Percentiles rank a stretch among this genome's conserved stretches.
These are phyloP conservation scores for Pachymerium ferrugineum DNA, from an alignment of 2,888 invertebrate species.

Conservation along the genomic window DNA sequence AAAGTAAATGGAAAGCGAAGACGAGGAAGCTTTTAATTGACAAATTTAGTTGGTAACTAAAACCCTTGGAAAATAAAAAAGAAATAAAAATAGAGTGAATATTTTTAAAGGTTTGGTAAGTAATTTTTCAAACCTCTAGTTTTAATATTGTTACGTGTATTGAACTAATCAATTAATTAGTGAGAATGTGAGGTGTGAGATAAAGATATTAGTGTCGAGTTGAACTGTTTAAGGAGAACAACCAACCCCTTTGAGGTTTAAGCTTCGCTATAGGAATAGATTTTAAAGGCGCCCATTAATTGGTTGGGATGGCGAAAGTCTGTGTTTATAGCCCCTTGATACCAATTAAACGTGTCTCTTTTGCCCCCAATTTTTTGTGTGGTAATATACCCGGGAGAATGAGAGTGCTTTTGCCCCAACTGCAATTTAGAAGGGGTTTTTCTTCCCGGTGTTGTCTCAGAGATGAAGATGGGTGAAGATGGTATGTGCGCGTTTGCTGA, in stretches of 20 bases:
- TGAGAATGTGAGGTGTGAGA: neutral
- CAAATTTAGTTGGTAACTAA: no score
- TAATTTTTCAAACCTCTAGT: neutral
- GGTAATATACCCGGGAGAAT: constrained; percentile 19
- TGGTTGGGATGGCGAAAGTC: constrained; percentile 17
- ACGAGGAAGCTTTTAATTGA: no score
- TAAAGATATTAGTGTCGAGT: neutral
- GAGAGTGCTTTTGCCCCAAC: constrained; percentile 22
- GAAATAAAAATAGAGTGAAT: neutral
- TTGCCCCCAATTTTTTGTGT: neutral
- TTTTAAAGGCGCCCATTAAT: constrained; percentile 23
- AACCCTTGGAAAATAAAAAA: no score
- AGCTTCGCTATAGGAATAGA: constrained; percentile 11
- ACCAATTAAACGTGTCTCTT: constrained; percentile 19
- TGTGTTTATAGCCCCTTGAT: constrained; percentile 23
- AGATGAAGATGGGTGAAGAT: constrained; percentile 21
- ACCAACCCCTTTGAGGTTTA: neutral
- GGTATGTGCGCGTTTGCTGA: constrained; percentile 21
- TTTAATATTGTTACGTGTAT: neutral
- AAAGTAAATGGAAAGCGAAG: neutral
- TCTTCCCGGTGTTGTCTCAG: constrained; percentile 5
- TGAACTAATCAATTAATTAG: neutral
- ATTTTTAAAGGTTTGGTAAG: no score
- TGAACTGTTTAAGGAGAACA: neutral
- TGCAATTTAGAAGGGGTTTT: constrained; percentile 17